Conservation (phyloP, 1,140 invertebrate species). For the Drosophila parvula region DNA sequence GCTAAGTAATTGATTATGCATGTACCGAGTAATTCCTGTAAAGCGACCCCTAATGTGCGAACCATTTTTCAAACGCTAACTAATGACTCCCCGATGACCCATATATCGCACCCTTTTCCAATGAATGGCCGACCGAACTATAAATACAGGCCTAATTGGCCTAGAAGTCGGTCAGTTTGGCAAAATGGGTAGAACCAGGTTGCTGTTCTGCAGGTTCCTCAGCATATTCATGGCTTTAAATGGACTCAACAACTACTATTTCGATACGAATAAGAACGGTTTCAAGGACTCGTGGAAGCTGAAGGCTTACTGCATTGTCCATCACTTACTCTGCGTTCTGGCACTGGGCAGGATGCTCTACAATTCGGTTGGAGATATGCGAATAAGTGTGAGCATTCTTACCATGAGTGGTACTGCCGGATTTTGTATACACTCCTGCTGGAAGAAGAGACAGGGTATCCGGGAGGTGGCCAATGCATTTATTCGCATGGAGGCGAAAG, state of each 20-base stretch:
- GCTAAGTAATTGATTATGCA: constrained; percentile 25
- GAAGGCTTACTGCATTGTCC: constrained; percentile 24
- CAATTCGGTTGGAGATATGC: constrained; percentile 3
- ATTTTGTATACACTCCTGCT: constrained; percentile 21
- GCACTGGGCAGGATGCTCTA: constrained; percentile 20
- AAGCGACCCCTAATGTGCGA: constrained; percentile 1
- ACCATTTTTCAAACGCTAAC: constrained; percentile 24
- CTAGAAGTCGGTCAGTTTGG: background rate
- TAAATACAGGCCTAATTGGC: constrained; percentile 24
- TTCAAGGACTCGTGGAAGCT: constrained; percentile 3
- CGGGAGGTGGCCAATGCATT: constrained; percentile 2
- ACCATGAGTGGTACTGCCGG: constrained; percentile 7
- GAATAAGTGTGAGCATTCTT: constrained; percentile 26
- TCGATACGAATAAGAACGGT: background rate
- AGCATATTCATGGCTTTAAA: constrained; percentile 31
- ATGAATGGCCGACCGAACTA: constrained; percentile 12
- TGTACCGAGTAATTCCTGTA: background rate
- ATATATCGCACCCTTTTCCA: constrained; percentile 8
- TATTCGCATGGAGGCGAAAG: constrained; percentile 17
- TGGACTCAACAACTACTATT: constrained; percentile 43
- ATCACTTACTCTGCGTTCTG: constrained; percentile 31
- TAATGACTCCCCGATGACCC: constrained; percentile 18
- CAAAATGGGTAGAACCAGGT: constrained; percentile 12
- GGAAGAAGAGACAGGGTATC: constrained; percentile 17
- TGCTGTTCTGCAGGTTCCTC: constrained; percentile 14